Evolutionary conservation across 2,797 vertebrate genomes (phyloP), one percentile per base, ranked within the genome.

Genomic region (Myiotriccus ornatus): DNA sequence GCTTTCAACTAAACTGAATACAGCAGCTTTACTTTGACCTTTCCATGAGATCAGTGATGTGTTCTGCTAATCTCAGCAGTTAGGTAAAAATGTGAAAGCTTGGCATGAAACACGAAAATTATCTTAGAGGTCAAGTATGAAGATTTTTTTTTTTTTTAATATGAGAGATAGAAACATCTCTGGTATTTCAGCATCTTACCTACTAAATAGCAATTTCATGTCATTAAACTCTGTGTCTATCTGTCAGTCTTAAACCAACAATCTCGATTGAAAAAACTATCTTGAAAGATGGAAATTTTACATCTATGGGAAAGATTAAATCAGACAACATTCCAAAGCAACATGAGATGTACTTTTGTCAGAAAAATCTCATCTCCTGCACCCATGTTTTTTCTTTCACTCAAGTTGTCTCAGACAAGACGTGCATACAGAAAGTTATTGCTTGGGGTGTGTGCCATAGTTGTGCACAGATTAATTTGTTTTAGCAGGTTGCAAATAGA

Each of bases 51-150:
- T 85, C 78, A 80, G 57, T 64, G 90, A 32, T 63, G 15, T 63
- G 83, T 83, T 90, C 65, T 91, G 82, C 52, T 69, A 91, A 89
- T 53, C 27, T 96, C 85, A 92, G 57, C 81, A 71, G 28, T 77
- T 80, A 85, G 7, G 20, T 87, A 84, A 91, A 94, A 95, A 89
- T 52, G 7, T 20, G 22, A 93, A 71, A 83, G 32, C 71, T 83
- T 91, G 57, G 30, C 79, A 92, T 0, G 1, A 90, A 64, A 10
- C 9, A 77, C 3, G 0, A 52, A 87, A 90, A 90, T 75, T 28
- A 68, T 55, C 39, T 67, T 73, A 82, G 74, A 84, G 53, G 49
- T 71, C 53, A 93, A 68, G 7, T 78, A 81, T 43, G 46, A 27
- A 90, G 20, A 68, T 30, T 69, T 2, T 9, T 30, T 63, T 60